Conservation (phyloP, 1,140 invertebrate genomes). For the Reticulitermes speratus region DNA sequence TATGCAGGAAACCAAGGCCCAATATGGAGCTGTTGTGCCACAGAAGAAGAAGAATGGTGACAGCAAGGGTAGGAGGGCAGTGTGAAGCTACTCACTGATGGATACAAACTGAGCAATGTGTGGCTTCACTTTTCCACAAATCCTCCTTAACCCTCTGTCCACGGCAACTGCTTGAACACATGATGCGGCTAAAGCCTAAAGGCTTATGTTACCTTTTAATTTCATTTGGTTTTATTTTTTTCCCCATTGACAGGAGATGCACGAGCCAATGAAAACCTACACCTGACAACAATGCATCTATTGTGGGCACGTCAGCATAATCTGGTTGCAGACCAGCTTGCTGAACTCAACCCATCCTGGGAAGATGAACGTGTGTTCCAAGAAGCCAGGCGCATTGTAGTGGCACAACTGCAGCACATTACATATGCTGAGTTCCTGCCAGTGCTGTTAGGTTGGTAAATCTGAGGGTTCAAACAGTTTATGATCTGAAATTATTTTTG, state of each 20-base stretch:
- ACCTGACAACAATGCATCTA: constrained; percentile 79
- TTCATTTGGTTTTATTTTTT: not conserved
- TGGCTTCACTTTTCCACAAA: no score
- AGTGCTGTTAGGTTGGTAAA: constrained; percentile 66
- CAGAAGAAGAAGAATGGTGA: no score
- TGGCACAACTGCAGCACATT: constrained; percentile 82
- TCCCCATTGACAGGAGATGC: constrained; percentile 60
- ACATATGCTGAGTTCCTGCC: constrained; percentile 88
- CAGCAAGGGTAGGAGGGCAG: no score
- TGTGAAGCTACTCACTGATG: no score
- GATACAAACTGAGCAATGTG: no score
- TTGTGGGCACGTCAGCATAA: constrained; percentile 85
- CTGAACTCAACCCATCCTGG: constrained; percentile 76
- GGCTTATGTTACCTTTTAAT: no score
- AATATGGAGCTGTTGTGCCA: no score
- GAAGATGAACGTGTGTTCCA: constrained; percentile 77
- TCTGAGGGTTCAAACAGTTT: constrained; percentile 36
- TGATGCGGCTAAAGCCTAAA: no score
- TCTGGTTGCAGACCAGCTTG: constrained; percentile 62
- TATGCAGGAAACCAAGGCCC: no score
- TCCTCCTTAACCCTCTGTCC: no score
- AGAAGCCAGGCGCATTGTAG: constrained; percentile 77
- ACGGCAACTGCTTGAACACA: no score
- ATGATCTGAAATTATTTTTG: no score
- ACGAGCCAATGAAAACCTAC: constrained; percentile 77